Evolutionary conservation across 2,888 invertebrate species (phyloP), one percentile per base, ranked within the genome.

Genomic region (Drosophila cognata): DNA sequence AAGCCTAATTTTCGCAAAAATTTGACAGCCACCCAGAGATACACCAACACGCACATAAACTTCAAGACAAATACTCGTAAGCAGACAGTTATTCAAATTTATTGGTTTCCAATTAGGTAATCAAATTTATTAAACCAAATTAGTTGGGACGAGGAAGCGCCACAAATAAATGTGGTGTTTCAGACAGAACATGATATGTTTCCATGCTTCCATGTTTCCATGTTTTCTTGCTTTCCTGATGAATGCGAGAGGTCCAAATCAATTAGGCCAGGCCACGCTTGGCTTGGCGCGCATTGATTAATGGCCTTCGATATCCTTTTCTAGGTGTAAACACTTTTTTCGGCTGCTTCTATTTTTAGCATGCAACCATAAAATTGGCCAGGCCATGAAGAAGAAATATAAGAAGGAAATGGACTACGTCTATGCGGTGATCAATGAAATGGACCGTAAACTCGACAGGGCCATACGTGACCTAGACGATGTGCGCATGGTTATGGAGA

Each of bases 381-480:
- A 97, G 93, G 96, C 97, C 33, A 95, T 98, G 95, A 96, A 97
- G 84, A 97, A 97, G 91, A 97, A 97, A 90, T 97, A 97, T 91
- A 96, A 97, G 87, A 95, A 97, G 29, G 98, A 98, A 94, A 98
- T 98, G 97, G 98, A 98, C 91, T 97, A 98, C 87, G 97, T 98
- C 16, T 98, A 98, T 89, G 97, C 97, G 0, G 93, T 98, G 35
- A 97, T 99, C 93, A 97, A 96, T 84, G 98, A 98, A 92, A 96
- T 99, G 95, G 97, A 97, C 89, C 95, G 98, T 55, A 97, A 98
- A 92, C 93, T 99, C 62, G 97, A 97, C 88, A 95, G 98, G 58
- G 97, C 97, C 18, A 97, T 98, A 78, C 95, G 97, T 59, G 98
- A 99, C 92, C 94, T 99, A 74, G 99, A 99, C 91, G 99, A 99